A percentile compares a stretch with the other conserved stretches of the same genome.
Evolutionary conservation across 2,888 invertebrate species (phyloP).

Genomic region (Diadegma fenestrale): DNA sequence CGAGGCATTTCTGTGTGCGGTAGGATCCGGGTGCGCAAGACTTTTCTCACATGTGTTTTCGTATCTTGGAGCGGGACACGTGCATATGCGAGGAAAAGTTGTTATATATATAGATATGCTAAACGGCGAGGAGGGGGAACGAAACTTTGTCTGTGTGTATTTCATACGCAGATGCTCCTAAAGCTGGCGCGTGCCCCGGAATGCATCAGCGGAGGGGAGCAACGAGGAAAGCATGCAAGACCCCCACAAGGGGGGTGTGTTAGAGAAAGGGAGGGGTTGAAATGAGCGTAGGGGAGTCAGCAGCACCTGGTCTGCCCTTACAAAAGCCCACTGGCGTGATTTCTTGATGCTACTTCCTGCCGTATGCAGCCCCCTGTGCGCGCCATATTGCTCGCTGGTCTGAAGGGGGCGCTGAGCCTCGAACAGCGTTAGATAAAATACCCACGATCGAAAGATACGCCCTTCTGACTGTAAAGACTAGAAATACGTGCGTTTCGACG

Average conservation of each 20-base stretch:
- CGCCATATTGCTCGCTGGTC: conserved; percentile 11
- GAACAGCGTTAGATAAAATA: neutral
- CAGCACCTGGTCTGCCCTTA: conserved; percentile 66
- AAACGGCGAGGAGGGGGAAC: neutral
- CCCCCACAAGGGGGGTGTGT: conserved; percentile 47
- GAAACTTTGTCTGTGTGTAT: conserved; percentile 24
- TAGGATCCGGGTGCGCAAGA: conserved; percentile 40
- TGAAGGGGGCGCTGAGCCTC: neutral
- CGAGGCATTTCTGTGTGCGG: conserved; percentile 4
- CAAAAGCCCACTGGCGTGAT: conserved; percentile 69
- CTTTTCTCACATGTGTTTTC: conserved; percentile 34
- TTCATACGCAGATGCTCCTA: conserved; percentile 78
- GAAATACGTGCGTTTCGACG: conserved; percentile 16
- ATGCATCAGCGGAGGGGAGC: conserved; percentile 60
- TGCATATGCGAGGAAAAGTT: conserved; percentile 35
- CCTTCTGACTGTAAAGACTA: neutral
- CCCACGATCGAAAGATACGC: neutral
- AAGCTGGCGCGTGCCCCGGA: conserved; percentile 77
- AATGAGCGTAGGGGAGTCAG: conserved; percentile 52
- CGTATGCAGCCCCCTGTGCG: conserved; percentile 34
- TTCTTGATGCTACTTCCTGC: conserved; percentile 70
- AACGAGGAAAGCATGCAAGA: conserved; percentile 29
- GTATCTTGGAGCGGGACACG: conserved; percentile 48
- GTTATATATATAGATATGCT: neutral
- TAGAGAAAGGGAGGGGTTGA: conserved; percentile 23